phyloP scores from a whole-genome alignment of 2,113 vertebrate genomes.

The Nicator chloris region DNA sequence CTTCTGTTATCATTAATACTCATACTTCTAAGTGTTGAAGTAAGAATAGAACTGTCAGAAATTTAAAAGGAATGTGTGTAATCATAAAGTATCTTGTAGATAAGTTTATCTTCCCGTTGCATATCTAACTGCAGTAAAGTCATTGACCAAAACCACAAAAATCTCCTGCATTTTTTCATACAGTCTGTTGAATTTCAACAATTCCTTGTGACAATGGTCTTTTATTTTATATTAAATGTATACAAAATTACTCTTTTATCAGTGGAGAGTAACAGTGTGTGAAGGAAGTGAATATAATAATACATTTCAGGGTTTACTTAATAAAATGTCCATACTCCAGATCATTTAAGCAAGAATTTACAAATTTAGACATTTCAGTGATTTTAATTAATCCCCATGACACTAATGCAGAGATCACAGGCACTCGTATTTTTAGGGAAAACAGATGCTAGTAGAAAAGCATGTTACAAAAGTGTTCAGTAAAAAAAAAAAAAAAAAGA shows the following conservation, averaged over 20 bases:
- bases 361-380: not conserved
- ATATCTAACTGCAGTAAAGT: not conserved
- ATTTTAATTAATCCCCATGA: not conserved
- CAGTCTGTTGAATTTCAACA: not conserved
- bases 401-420: not conserved
- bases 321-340: not conserved
- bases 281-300: slow-evolving; percentile 24
- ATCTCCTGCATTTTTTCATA: not conserved
- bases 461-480: not conserved
- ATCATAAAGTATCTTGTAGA: not conserved
- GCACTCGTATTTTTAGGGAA: not conserved
- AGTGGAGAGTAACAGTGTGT: not conserved
- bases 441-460: not conserved
- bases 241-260: not conserved
- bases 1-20: not conserved
- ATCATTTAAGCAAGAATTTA: not conserved
- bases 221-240: not conserved
- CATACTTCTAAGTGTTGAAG: not conserved
- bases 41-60: not conserved
- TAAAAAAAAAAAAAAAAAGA: not conserved
- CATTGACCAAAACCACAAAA: not conserved
- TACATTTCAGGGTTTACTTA: not conserved
- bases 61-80: not conserved
- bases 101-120: not conserved
- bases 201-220: not conserved